phyloP scores from a whole-genome alignment of 2,797 vertebrate species.

The Melanitta fusca region DNA sequence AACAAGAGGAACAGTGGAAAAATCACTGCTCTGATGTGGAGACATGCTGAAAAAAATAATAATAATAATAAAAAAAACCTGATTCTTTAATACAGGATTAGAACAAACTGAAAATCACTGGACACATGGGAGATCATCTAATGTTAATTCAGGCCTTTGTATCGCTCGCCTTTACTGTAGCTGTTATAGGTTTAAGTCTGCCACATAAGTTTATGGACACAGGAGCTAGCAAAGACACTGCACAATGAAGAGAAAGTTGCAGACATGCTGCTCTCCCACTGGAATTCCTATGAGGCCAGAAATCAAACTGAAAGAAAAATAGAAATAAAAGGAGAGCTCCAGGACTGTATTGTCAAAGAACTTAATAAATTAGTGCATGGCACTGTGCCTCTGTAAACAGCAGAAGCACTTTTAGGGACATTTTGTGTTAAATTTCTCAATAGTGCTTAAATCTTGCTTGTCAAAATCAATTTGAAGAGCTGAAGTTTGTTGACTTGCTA shows the following conservation, averaged over 20 bases:
- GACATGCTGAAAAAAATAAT: background rate
- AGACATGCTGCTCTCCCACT: background rate
- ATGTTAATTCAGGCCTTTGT: background rate
- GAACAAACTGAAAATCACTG: background rate
- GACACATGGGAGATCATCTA: background rate
- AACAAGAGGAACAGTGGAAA: background rate
- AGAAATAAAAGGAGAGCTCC: background rate
- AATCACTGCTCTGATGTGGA: fast-evolving
- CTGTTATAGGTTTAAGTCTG: background rate
- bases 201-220: background rate
- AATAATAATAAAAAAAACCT: no score
- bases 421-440: slow-evolving; percentile 1
- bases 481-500: background rate
- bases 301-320: background rate
- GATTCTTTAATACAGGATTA: background rate
- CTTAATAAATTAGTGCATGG: background rate
- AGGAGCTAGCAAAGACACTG: background rate
- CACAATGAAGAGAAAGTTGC: background rate
- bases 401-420: background rate
- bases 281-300: background rate
- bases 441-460: background rate
- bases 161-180: background rate
- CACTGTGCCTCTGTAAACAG: background rate
- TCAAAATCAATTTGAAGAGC: slow-evolving; percentile 10
- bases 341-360: background rate